phyloP scores from a whole-genome alignment of 1,140 invertebrate species.

The Anoplolepis gracilipes region DNA sequence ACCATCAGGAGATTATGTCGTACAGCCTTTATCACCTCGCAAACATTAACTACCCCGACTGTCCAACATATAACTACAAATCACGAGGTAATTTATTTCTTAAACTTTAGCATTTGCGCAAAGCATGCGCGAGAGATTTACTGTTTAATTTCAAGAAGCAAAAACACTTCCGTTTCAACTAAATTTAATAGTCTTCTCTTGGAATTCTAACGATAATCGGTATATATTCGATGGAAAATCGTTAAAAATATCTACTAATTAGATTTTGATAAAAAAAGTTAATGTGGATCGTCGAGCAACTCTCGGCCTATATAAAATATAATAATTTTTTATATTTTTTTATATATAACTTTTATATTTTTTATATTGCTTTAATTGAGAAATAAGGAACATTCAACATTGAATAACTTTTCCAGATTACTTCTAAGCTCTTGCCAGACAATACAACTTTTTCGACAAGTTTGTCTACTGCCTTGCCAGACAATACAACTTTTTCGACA shows the following conservation, averaged over 20 bases:
- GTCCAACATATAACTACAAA: not conserved
- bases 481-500: no score
- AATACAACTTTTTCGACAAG: no score
- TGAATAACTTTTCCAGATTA: not conserved
- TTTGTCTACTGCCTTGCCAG: no score
- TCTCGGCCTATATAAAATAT: not conserved
- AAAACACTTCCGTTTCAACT: not conserved
- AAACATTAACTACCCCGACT: no score
- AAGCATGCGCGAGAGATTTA: not conserved
- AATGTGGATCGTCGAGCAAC: conserved; percentile 17
- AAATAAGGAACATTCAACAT: not conserved
- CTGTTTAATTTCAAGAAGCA: not conserved
- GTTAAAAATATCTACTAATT: not conserved
- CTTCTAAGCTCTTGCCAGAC: not conserved
- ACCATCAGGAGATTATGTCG: conserved; percentile 70
- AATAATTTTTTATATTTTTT: no score
- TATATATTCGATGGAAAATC: not conserved
- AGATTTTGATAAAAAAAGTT: conserved; percentile 13
- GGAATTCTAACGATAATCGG: not conserved
- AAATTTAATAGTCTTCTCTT: not conserved
- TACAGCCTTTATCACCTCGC: conserved; percentile 12
- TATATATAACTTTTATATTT: no score
- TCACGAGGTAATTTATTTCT: not conserved
- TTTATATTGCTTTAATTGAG: not conserved
- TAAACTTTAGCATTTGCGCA: not conserved